phyloP scores from a whole-genome alignment of 2,113 vertebrate species.

The Microcebus murinus region DNA sequence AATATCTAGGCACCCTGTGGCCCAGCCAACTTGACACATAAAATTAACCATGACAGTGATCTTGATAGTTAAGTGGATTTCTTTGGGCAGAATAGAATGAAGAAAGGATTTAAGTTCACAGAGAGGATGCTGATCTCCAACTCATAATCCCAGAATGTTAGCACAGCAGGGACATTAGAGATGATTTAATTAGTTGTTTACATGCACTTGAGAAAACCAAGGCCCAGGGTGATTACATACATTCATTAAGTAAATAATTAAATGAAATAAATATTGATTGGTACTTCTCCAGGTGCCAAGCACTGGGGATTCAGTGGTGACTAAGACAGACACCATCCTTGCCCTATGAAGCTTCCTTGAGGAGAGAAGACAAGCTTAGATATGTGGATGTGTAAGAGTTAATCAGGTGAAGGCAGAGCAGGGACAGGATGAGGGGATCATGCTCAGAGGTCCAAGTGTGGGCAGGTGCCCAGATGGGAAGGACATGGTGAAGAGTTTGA shows the following conservation, averaged over 20 bases:
- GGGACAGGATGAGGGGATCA: neutral
- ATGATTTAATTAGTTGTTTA: slow-evolving; percentile 22
- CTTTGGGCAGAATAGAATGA: neutral
- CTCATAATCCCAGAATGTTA: neutral
- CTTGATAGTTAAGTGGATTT: neutral
- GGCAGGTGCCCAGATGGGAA: neutral
- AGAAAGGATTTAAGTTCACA: neutral
- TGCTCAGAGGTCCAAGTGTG: neutral
- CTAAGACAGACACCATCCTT: neutral
- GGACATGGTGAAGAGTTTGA: neutral
- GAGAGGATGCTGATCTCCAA: neutral
- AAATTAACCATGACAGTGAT: neutral
- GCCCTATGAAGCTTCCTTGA: neutral
- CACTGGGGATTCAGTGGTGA: neutral
- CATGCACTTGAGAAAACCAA: slow-evolving; percentile 6
- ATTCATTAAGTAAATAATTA: neutral
- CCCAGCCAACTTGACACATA: neutral
- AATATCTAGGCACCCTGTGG: neutral
- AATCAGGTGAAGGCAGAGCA: neutral
- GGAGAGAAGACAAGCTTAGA: neutral
- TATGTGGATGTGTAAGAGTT: neutral
- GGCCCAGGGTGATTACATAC: neutral
- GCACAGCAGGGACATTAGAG: neutral
- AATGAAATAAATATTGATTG: neutral
- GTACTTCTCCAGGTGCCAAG: neutral